Conservation (phyloP, 2,888 invertebrate species). For the Liopterus haemorrhoidalis region DNA sequence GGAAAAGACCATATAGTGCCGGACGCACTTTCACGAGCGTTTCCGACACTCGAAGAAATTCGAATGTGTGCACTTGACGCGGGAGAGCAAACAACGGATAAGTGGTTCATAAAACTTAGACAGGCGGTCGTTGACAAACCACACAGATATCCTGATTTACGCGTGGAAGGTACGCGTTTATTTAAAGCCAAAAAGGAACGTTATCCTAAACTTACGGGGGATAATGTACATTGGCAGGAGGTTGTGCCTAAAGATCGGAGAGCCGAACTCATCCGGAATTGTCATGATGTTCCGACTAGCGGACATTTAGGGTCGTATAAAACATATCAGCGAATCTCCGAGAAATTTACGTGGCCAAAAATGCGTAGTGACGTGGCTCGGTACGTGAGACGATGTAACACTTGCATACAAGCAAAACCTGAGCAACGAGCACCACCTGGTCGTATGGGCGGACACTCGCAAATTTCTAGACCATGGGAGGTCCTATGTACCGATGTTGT, state of each 20-base stretch:
- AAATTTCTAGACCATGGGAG: slow-evolving; percentile 26
- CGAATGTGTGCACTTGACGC: too few relatives aligned
- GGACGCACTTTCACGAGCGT: too few relatives aligned
- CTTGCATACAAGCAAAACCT: slow-evolving; percentile 31
- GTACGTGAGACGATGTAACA: slow-evolving; percentile 30
- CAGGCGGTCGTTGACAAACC: too few relatives aligned
- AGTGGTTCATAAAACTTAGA: too few relatives aligned
- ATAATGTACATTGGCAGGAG: slow-evolving; percentile 26
- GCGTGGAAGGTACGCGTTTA: too few relatives aligned
- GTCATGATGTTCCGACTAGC: slow-evolving; percentile 31
- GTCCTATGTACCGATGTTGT: slow-evolving; percentile 26
- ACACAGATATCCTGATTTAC: too few relatives aligned
- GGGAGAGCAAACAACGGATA: too few relatives aligned
- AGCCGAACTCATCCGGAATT: slow-evolving; percentile 19
- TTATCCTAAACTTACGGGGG: too few relatives aligned
- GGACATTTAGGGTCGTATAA: slow-evolving; percentile 34
- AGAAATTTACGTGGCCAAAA: slow-evolving; percentile 34
- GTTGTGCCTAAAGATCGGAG: slow-evolving; percentile 25
- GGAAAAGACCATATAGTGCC: too few relatives aligned
- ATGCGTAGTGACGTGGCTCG: slow-evolving; percentile 29
- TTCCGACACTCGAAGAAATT: too few relatives aligned
- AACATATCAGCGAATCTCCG: slow-evolving; percentile 25
- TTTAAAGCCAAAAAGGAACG: too few relatives aligned
- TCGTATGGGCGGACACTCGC: slow-evolving; percentile 27
- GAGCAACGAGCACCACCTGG: slow-evolving; percentile 27